These are phyloP conservation scores for Siphamia tubifer DNA, from an alignment of 2,113 vertebrate genomes.

Conservation along the genomic window DNA sequence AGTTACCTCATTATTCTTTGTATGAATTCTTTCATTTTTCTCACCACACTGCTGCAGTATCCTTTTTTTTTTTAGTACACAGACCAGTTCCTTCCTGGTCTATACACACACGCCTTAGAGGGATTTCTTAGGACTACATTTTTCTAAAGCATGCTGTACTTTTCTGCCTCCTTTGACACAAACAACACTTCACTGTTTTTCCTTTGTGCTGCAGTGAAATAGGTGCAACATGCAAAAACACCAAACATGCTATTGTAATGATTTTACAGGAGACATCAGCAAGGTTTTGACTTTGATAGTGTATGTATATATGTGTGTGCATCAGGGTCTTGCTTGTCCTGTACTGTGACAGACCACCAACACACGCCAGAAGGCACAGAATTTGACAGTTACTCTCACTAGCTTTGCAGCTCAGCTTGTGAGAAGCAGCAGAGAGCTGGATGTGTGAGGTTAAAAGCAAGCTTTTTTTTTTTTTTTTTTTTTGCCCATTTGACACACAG, in stretches of 20 bases:
- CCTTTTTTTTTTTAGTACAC: neutral
- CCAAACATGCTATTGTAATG: neutral
- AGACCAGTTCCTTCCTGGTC: neutral
- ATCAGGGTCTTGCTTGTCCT: neutral
- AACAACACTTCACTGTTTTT: neutral
- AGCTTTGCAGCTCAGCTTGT: conserved; percentile 43
- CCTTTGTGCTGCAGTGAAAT: neutral
- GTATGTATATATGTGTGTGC: neutral
- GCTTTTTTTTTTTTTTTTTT: neutral
- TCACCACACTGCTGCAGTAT: neutral
- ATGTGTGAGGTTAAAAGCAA: conserved; percentile 45
- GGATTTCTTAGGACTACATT: neutral
- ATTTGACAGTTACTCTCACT: conserved; percentile 35
- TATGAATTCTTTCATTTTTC: neutral
- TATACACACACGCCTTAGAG: neutral
- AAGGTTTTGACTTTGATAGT: neutral
- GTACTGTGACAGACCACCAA: conserved; percentile 18
- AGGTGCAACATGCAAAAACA: too few species aligned
- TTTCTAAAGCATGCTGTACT: neutral
- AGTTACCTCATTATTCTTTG: neutral
- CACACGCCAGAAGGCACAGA: conserved; percentile 35
- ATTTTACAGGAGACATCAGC: neutral
- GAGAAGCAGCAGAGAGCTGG: conserved; percentile 24
- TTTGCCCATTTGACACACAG: neutral
- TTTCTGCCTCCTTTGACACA: neutral